phyloP scores from a whole-genome alignment of 1,140 invertebrate genomes.

The Dermatophagoides farinae region DNA sequence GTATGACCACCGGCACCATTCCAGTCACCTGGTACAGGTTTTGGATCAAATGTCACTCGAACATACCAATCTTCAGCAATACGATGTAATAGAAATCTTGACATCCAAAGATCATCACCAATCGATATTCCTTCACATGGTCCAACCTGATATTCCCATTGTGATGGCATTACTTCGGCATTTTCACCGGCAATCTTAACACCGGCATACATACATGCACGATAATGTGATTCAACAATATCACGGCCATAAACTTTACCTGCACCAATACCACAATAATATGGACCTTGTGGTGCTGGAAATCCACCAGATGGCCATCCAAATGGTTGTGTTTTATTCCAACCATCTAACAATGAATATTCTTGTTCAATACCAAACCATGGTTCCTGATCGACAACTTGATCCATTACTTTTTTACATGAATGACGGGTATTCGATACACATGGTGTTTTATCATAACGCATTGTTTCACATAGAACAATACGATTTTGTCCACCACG shows the following conservation, averaged over 20 bases:
- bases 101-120: conserved; percentile 76
- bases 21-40: conserved; percentile 61
- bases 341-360: conserved; percentile 60
- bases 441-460: conserved; percentile 48
- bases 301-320: conserved; percentile 88
- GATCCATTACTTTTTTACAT: conserved; percentile 27
- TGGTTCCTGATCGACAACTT: conserved; percentile 40
- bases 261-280: conserved; percentile 87
- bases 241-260: conserved; percentile 80
- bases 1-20: conserved; percentile 67
- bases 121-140: conserved; percentile 56
- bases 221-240: conserved; percentile 69
- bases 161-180: conserved; percentile 80
- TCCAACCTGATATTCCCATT: conserved; percentile 43
- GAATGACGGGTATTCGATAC: conserved; percentile 22
- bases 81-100: conserved; percentile 57
- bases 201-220: conserved; percentile 67
- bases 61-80: conserved; percentile 80
- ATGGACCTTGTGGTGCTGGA: conserved; percentile 76
- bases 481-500: conserved; percentile 56
- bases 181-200: conserved; percentile 72
- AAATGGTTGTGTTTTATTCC: conserved; percentile 59
- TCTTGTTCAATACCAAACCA: conserved; percentile 94
- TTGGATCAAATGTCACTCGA: conserved; percentile 65
- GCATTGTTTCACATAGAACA: conserved; percentile 65